Base-by-base conservation (phyloP, 2,888 invertebrate genomes). In the Drosophila cognata region DNA sequence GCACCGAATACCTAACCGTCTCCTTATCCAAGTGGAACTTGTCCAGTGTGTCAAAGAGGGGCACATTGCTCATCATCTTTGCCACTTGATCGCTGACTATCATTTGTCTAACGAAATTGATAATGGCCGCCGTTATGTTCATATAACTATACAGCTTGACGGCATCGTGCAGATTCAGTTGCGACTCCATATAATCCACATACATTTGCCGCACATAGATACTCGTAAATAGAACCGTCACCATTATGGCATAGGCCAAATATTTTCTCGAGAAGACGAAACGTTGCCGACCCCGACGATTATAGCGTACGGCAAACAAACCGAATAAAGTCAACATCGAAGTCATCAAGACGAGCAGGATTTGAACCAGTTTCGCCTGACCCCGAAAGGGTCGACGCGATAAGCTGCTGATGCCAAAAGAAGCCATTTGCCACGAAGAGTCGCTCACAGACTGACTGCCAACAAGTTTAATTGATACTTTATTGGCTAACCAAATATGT, bases 141-240 rank as follows among this genome's bases (percentile, higher is more conserved):
- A 93, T 86, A 56, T 91, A 91, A 31, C 84, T 84, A 38, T 90
- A 91, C 0, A 92, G 50, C 43, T 89, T 89, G 4, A 81, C 80
- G 11, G 90, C 89, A 66, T 92, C 89, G 2, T 80, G 82, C 10
- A 92, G 66, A 66, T 91, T 82, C 0, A 92, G 71, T 25, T 82
- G 66, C 0, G 81, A 62, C 2, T 62, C 70, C 10, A 58, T 65
- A 25, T 84, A 82, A 13, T 92, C 92, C 33, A 74, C 31, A 38
- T 81, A 71, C 4, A 92, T 80, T 36, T 85, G 80, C 0, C 74
- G 62, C 0, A 77, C 59, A 59, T 92, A 92, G 3, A 90, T 57
- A 4, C 67, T 57, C 10, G 80, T 71, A 61, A 90, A 93, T 1
- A 62, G 25, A 5, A 64, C 43, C 3, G 84, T 76, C 10, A 88